phyloP scores from a whole-genome alignment of 1,140 invertebrate species.

The Psilanteris sp. region DNA sequence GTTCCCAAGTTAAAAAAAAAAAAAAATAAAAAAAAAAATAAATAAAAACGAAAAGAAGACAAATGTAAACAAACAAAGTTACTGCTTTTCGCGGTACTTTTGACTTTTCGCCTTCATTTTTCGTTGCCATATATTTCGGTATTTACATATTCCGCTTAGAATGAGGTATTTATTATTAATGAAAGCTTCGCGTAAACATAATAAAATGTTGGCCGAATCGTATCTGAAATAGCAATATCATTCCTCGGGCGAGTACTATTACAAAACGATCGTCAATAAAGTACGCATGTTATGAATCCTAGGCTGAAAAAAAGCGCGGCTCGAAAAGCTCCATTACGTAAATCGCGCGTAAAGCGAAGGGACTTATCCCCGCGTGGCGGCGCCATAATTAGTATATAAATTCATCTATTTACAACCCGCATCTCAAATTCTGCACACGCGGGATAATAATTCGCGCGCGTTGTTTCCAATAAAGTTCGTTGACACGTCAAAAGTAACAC shows the following conservation, averaged over 20 bases:
- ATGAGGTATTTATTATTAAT: neutral
- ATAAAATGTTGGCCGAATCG: slow-evolving; percentile 7
- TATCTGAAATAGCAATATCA: slow-evolving; percentile 5
- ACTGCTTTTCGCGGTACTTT: too few relatives aligned
- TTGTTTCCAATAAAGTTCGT: slow-evolving; percentile 34
- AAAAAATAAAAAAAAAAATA: too few relatives aligned
- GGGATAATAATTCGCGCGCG: slow-evolving; percentile 6
- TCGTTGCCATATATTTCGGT: too few relatives aligned
- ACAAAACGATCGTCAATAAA: slow-evolving; percentile 36
- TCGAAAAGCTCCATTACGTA: slow-evolving; percentile 20
- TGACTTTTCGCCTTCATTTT: too few relatives aligned
- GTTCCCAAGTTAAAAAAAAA: too few relatives aligned
- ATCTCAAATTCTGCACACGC: neutral
- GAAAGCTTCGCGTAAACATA: neutral
- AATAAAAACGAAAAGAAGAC: too few relatives aligned
- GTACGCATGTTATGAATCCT: slow-evolving; percentile 24
- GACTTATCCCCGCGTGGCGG: slow-evolving; percentile 14
- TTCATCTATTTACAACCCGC: slow-evolving; percentile 20
- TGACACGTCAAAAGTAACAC: slow-evolving; percentile 39
- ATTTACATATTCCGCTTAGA: too few relatives aligned
- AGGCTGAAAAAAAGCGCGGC: neutral
- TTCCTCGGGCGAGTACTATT: neutral
- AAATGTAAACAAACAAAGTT: too few relatives aligned
- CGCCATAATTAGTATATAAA: slow-evolving; percentile 39
- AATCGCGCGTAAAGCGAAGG: slow-evolving; percentile 14